These are phyloP conservation scores for Carcharodon carcharias DNA, from an alignment of 2,797 vertebrate species.

Conservation along the genomic window DNA sequence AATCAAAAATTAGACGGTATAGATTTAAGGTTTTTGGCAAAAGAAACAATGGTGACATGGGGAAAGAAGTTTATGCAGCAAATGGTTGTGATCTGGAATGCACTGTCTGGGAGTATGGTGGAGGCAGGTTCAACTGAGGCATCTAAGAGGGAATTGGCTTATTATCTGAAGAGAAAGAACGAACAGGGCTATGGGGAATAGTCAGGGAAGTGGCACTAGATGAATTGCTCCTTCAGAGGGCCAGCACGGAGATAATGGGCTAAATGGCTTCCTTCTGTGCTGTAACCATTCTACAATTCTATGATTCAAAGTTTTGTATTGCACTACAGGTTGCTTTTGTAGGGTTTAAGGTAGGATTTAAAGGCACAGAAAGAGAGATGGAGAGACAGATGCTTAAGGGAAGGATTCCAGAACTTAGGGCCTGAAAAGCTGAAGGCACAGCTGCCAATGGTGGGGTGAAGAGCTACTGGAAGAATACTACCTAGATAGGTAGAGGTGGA, in stretches of 20 bases:
- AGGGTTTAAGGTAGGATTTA: not conserved
- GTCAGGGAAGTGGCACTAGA: not conserved
- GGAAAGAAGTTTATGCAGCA: not conserved
- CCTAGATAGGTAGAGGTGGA: not conserved
- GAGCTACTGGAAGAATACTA: not conserved
- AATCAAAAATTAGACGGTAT: not conserved
- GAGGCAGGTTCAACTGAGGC: not conserved
- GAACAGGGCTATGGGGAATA: not conserved
- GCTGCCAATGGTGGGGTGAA: not conserved
- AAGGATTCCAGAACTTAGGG: not conserved
- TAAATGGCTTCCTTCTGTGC: not conserved
- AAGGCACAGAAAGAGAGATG: not conserved
- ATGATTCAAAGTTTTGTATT: not conserved
- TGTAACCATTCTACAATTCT: not conserved
- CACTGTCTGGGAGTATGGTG: not conserved
- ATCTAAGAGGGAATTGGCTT: not conserved
- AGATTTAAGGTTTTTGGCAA: not conserved
- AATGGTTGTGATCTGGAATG: not conserved
- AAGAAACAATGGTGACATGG: not conserved
- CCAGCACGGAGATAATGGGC: no score
- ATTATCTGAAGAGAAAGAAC: not conserved
- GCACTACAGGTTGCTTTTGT: not conserved
- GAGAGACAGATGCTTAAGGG: not conserved
- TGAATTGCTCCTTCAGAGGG: not conserved
- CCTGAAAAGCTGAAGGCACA: not conserved